Percentiles rank a stretch among this genome's conserved stretches.
Conservation (phyloP, 2,888 invertebrate genomes). For the Syritta pipiens region DNA sequence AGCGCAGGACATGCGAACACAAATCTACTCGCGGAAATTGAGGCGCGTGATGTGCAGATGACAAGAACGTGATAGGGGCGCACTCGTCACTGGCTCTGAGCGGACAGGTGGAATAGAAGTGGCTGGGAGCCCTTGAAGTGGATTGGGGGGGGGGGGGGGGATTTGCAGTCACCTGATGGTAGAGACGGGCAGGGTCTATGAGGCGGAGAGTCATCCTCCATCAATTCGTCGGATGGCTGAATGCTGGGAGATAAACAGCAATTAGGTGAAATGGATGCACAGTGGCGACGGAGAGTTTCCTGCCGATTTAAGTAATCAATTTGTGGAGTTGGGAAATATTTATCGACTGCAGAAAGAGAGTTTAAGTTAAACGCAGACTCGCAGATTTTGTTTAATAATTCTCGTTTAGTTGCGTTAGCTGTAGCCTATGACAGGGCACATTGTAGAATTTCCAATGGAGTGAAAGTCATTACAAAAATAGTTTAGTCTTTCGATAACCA, state of each 20-base stretch:
- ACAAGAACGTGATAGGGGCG: slow-evolving; percentile 33
- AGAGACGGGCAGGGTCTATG: neutral
- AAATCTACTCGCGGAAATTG: slow-evolving; percentile 47
- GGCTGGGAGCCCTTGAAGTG: slow-evolving; percentile 10
- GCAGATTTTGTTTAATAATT: too few species aligned
- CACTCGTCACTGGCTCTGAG: slow-evolving; percentile 29
- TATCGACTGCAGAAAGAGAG: neutral
- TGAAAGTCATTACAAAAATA: too few species aligned
- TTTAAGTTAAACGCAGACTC: too few species aligned
- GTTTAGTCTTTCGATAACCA: too few species aligned
- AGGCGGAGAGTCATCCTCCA: slow-evolving; percentile 14
- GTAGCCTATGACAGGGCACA: too few species aligned
- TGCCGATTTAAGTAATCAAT: neutral
- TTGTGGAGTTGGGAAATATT: neutral
- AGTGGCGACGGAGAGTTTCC: slow-evolving; percentile 9
- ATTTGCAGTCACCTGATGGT: slow-evolving; percentile 5
- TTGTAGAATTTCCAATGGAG: too few species aligned
- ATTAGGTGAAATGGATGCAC: slow-evolving; percentile 25
- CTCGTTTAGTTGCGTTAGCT: too few species aligned
- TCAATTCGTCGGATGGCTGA: slow-evolving; percentile 16
- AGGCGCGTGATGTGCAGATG: slow-evolving; percentile 56
- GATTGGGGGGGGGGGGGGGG: neutral
- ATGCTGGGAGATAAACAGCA: slow-evolving; percentile 40
- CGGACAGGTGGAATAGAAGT: slow-evolving; percentile 44
- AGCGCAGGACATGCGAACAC: slow-evolving; percentile 36